phyloP scores from a whole-genome alignment of 2,797 vertebrate species.

The Hephaestus fuliginosus region DNA sequence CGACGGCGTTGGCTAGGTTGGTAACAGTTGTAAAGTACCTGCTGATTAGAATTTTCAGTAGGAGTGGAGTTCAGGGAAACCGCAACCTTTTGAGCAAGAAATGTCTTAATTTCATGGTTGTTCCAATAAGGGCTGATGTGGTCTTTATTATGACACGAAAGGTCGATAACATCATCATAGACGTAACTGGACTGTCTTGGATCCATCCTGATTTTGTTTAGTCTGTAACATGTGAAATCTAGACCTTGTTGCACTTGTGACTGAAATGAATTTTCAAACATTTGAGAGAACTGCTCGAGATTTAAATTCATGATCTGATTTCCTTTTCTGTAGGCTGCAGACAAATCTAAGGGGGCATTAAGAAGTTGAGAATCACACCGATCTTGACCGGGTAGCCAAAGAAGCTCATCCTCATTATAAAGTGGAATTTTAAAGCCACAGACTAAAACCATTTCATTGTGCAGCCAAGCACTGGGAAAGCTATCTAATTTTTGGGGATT shows the following conservation, averaged over 20 bases:
- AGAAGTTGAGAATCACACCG: conserved; percentile 82
- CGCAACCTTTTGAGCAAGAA: conserved; percentile 85
- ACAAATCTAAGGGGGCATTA: conserved; percentile 93
- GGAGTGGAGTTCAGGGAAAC: conserved; percentile 80
- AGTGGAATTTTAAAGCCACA: conserved; percentile 95
- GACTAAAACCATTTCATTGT: conserved; percentile 88
- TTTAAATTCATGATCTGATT: conserved; percentile 93
- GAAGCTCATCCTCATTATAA: conserved; percentile 91
- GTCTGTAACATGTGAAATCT: conserved; percentile 90
- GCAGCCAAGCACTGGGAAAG: conserved; percentile 84
- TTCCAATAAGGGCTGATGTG: conserved; percentile 73
- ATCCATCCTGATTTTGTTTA: conserved; percentile 92
- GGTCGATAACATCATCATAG: conserved; percentile 88
- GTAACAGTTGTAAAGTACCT: conserved; percentile 83
- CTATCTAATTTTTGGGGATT: conserved; percentile 79
- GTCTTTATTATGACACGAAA: conserved; percentile 81
- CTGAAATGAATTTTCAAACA: conserved; percentile 92
- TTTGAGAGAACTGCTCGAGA: conserved; percentile 91
- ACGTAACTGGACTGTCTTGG: conserved; percentile 70
- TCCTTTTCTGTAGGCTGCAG: conserved; percentile 90
- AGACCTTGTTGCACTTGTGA: conserved; percentile 86
- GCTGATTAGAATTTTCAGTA: conserved; percentile 71
- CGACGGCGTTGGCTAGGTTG: conserved; percentile 82
- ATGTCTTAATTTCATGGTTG: conserved; percentile 79
- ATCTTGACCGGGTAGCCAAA: conserved; percentile 91